Evolutionary conservation across 2,113 vertebrate genomes (phyloP), one percentile per base, ranked within the genome.

Genomic region (Callipepla californica): DNA sequence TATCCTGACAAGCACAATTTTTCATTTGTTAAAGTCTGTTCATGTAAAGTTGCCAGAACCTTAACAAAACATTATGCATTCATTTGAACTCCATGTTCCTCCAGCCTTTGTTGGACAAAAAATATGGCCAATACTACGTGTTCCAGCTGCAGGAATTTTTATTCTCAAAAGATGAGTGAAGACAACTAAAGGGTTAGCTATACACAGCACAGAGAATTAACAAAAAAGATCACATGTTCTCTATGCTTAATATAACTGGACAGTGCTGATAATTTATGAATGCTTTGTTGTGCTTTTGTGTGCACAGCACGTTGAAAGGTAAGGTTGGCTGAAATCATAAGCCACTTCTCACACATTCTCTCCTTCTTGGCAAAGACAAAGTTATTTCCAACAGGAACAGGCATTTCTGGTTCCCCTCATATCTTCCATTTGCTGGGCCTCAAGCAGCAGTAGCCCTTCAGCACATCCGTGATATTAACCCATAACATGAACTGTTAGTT

Each of bases 11-110:
- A 80, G 55, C 62, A 88, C 72, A 80, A 73, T 63, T 87, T 91
- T 59, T 93, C 87, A 69, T 87, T 92, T 95, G 61, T 84, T 94
- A 81, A 79, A 82, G 62, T 25, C 65, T 75, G 74, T 61, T 87
- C 87, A 26, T 91, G 74, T 68, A 74, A 82, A 61, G 45, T 89
- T 95, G 91, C 93, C 97, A 96, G 77, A 95, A 89, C 28, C 91
- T 89, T 90, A 96, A 85, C 89, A 96, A 95, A 93, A 96, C 55
- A 6, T 95, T 94, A 93, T 85, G 92, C 83, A 97, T 96, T 94
- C 57, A 75, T 95, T 96, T 97, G 96, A 97, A 97, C 97, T 97
- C 73, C 89, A 45, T 97, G 96, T 97, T 97, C 97, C 93, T 92
- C 47, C 57, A 79, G 78, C 79, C 93, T 50, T 61, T 95, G 92